Conservation (phyloP, 2,797 vertebrate species). For the Menidia menidia region DNA sequence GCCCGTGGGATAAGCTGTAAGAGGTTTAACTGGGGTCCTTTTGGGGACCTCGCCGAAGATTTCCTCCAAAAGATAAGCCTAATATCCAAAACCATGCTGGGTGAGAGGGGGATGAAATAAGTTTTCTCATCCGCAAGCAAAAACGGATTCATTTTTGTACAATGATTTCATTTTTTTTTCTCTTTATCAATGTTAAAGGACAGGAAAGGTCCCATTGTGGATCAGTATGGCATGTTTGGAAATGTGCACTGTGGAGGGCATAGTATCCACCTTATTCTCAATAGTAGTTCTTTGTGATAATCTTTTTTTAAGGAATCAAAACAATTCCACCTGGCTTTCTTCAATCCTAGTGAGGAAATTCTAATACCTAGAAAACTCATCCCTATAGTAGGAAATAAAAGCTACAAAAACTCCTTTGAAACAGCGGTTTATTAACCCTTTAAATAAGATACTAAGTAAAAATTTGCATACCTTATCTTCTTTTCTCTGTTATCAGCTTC, state of each 20-base stretch:
- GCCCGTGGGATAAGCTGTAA: constrained; percentile 32
- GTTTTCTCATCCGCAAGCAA: neutral
- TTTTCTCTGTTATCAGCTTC: neutral
- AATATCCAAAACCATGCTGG: neutral
- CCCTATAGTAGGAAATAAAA: constrained; percentile 4
- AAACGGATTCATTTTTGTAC: neutral
- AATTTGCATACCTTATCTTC: constrained; percentile 3
- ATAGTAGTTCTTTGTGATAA: neutral
- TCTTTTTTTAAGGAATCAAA: neutral
- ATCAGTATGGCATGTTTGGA: neutral
- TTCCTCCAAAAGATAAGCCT: constrained; percentile 13
- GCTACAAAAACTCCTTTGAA: neutral
- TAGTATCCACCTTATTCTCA: neutral
- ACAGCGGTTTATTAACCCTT: neutral
- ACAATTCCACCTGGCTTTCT: neutral
- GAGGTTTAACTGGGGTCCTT: constrained; percentile 56
- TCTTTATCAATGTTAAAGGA: neutral
- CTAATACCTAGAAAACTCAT: neutral
- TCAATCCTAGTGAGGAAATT: neutral
- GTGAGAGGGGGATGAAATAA: neutral
- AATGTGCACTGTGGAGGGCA: neutral
- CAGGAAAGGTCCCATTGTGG: neutral
- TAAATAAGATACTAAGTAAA: constrained; percentile 9
- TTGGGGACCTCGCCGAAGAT: constrained; percentile 10
- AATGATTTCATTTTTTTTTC: neutral